Evolutionary conservation across 2,797 vertebrate species (phyloP).

Genomic region (Hypotaenidia okinawae): DNA sequence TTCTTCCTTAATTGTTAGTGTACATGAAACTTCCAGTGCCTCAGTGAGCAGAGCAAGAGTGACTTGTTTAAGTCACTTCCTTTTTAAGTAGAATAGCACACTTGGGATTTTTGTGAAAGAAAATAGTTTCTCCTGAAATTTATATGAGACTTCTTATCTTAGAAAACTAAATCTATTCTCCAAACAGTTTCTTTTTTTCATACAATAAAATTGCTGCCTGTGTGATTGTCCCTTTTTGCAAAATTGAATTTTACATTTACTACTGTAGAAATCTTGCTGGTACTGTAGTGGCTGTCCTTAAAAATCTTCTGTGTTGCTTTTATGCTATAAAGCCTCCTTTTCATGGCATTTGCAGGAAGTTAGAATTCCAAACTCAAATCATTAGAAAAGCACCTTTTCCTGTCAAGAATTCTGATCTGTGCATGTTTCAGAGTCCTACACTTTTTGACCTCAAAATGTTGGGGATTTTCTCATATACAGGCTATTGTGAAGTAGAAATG

Average conservation of each 20-base stretch:
- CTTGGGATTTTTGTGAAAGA: neutral
- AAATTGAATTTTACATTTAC: neutral
- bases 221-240: neutral
- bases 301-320: neutral
- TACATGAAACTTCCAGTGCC: conserved; percentile 24
- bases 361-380: neutral
- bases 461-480: neutral
- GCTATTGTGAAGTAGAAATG: neutral
- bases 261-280: neutral
- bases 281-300: neutral
- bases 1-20: conserved; percentile 41
- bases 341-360: neutral
- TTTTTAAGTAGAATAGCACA: conserved; percentile 8
- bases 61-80: neutral
- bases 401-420: neutral
- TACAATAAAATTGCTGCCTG: neutral
- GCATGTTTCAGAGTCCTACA: neutral
- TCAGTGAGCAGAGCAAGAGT: neutral
- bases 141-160: conserved; percentile 20
- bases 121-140: neutral
- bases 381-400: neutral
- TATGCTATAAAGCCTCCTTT: neutral
- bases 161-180: conserved; percentile 10
- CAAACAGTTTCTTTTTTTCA: neutral
- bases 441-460: too few relatives aligned